Evolutionary conservation across 2,888 invertebrate genomes (phyloP).

Genomic region (Yponomeuta sedellus): DNA sequence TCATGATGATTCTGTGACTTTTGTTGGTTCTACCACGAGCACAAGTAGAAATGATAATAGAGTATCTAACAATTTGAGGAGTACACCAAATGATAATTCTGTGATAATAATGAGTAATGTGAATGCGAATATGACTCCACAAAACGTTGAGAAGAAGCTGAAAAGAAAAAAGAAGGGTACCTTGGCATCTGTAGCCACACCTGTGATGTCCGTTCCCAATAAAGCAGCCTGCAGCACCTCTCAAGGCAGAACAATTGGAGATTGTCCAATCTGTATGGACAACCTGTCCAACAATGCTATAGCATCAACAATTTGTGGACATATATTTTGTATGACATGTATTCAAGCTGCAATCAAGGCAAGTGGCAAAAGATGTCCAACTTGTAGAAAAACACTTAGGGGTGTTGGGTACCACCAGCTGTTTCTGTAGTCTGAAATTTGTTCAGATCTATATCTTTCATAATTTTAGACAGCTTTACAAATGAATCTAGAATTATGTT

Average conservation of each 20-base stretch:
- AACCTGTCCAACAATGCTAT: constrained; percentile 30
- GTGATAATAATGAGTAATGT: constrained; percentile 13
- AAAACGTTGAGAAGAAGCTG: neutral
- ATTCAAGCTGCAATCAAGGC: constrained; percentile 33
- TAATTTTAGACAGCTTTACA: neutral
- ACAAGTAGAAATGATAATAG: neutral
- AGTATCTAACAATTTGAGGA: neutral
- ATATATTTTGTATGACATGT: constrained; percentile 47
- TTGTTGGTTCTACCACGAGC: neutral
- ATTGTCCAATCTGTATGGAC: constrained; percentile 53
- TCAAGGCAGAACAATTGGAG: constrained; percentile 28
- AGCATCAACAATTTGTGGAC: constrained; percentile 50
- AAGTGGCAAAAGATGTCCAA: constrained; percentile 44
- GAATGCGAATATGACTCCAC: neutral
- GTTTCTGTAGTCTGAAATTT: constrained; percentile 32
- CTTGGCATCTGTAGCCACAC: neutral
- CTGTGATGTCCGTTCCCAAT: neutral
- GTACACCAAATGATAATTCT: constrained; percentile 7
- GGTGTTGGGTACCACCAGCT: constrained; percentile 40
- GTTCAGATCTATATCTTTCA: neutral
- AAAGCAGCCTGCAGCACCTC: neutral
- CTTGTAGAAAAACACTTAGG: constrained; percentile 40
- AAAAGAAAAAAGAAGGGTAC: neutral
- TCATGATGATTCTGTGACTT: neutral
- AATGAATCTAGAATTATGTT: too few relatives aligned